Evolutionary conservation across 2,797 vertebrate species (phyloP).

Genomic region (Hylomyscus alleni): DNA sequence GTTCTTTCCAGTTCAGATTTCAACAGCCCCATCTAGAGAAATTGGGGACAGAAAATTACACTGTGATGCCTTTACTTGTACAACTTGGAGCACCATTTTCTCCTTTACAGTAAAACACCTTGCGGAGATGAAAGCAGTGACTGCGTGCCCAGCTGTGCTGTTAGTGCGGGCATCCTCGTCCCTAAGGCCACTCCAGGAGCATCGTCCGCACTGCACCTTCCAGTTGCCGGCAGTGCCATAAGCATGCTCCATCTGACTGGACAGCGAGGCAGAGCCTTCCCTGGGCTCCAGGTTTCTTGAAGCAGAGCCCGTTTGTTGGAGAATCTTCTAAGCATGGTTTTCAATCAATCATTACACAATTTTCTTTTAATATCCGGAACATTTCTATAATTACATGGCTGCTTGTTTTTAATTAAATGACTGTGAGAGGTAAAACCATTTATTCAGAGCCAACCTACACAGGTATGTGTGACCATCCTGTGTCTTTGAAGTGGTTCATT

Average conservation of each 20-base stretch:
- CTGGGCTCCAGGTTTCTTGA: background rate
- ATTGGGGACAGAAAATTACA: background rate
- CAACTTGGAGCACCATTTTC: conserved; percentile 9
- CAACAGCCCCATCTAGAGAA: background rate
- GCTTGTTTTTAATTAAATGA: conserved; percentile 80
- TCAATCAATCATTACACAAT: conserved; percentile 45
- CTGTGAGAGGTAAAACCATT: conserved; percentile 47
- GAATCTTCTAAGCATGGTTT: conserved; percentile 67
- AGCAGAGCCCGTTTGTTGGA: background rate
- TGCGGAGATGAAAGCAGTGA: background rate
- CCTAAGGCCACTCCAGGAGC: accelerated
- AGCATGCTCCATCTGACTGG: background rate
- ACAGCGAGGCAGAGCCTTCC: background rate
- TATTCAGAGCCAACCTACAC: conserved; percentile 73
- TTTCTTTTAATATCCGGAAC: conserved; percentile 77
- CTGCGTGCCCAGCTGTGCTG: background rate
- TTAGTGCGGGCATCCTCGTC: accelerated
- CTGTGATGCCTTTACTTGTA: background rate
- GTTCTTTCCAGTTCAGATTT: background rate
- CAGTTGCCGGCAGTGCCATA: background rate
- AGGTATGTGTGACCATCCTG: conserved; percentile 72
- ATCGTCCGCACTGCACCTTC: accelerated
- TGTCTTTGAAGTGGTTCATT: conserved; percentile 93
- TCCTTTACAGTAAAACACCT: background rate
- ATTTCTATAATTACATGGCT: conserved; percentile 79